A percentile compares a stretch with the other conserved stretches of the same genome.
Evolutionary conservation across 2,888 invertebrate species (phyloP).

Genomic region (Euclidia mi): DNA sequence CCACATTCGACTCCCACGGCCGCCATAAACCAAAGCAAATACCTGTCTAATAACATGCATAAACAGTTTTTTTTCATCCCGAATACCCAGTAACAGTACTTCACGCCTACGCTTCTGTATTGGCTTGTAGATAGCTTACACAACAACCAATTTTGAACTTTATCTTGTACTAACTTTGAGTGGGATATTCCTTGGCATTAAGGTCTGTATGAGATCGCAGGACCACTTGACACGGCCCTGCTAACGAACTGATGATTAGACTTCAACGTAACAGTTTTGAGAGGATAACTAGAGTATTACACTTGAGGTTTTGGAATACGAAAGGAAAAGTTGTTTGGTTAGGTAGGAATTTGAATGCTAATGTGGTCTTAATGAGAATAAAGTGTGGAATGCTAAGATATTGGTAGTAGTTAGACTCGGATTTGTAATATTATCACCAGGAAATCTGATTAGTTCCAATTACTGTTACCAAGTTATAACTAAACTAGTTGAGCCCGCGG

Average conservation of each 20-base stretch:
- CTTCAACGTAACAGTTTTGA: slow-evolving; percentile 60
- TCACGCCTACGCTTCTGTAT: slow-evolving; percentile 68
- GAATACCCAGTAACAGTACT: slow-evolving; percentile 74
- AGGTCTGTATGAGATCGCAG: slow-evolving; percentile 49
- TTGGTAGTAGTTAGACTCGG: background rate
- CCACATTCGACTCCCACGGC: slow-evolving; percentile 62
- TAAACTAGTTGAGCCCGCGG: too few species aligned
- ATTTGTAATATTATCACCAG: too few species aligned
- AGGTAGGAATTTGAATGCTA: slow-evolving; percentile 1
- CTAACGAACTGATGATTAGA: slow-evolving; percentile 75
- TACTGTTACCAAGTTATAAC: too few species aligned
- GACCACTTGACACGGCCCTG: slow-evolving; percentile 72
- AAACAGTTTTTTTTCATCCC: slow-evolving; percentile 68
- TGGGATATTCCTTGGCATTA: background rate
- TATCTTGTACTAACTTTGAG: too few species aligned
- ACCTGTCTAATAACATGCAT: slow-evolving; percentile 69
- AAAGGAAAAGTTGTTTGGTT: slow-evolving; percentile 19
- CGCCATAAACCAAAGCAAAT: slow-evolving; percentile 66
- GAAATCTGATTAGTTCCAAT: too few species aligned
- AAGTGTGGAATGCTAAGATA: too few species aligned
- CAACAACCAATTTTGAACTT: slow-evolving; percentile 28
- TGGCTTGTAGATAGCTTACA: slow-evolving; percentile 49
- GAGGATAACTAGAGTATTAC: slow-evolving; percentile 52
- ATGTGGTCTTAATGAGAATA: background rate
- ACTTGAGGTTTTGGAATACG: slow-evolving; percentile 3